Conservation (phyloP, 2,113 vertebrate genomes). For the Orientallactaga bullata region DNA sequence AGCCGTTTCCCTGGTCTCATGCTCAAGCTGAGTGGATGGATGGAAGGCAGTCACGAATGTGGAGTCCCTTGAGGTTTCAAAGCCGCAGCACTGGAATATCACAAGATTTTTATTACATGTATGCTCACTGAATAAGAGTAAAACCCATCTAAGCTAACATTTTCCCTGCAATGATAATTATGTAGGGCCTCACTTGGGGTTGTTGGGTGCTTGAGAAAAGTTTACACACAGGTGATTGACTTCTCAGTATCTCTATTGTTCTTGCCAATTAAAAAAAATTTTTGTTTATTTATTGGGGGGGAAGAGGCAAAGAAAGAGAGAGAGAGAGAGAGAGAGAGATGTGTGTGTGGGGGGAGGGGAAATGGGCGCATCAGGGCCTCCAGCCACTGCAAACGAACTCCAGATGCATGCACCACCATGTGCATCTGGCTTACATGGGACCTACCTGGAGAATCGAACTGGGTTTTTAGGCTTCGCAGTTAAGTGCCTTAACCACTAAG, state of each 20-base stretch:
- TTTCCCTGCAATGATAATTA: neutral
- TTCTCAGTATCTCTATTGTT: slow-evolving; percentile 14
- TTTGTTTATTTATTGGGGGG: too few relatives aligned
- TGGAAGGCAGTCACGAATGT: neutral
- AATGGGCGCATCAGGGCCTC: too few relatives aligned
- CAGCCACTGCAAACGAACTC: too few relatives aligned
- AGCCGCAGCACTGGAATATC: neutral
- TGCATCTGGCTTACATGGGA: too few relatives aligned
- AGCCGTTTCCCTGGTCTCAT: neutral
- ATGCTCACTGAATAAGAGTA: neutral
- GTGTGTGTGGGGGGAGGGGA: too few relatives aligned
- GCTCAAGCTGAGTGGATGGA: neutral
- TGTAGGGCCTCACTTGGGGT: neutral
- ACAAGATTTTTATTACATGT: neutral
- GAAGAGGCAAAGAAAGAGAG: too few relatives aligned
- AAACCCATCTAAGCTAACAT: neutral
- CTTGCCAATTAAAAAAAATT: too few relatives aligned
- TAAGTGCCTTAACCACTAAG: too few relatives aligned
- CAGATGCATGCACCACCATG: too few relatives aligned
- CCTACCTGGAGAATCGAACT: too few relatives aligned
- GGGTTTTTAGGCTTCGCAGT: too few relatives aligned
- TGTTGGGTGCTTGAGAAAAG: neutral
- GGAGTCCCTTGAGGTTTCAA: neutral
- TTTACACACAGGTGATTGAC: neutral
- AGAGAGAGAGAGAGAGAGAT: too few relatives aligned